Percentiles rank a stretch among this genome's conserved stretches.
Conservation (phyloP, 2,797 vertebrate species). For the Acridotheres tristis region DNA sequence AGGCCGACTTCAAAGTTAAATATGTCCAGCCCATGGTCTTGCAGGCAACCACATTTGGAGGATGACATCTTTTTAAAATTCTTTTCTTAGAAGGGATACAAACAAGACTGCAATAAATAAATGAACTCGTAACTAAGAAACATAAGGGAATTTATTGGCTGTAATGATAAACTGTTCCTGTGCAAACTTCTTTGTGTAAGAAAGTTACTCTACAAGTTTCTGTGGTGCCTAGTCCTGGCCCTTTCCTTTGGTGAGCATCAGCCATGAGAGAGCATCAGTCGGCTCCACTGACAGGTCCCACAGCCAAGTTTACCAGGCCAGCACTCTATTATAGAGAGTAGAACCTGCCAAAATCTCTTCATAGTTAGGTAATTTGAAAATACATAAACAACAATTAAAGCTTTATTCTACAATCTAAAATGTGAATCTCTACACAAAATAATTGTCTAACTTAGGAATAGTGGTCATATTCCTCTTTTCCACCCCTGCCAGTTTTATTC, state of each 20-base stretch:
- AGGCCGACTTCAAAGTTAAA: background rate
- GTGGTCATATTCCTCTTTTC: background rate
- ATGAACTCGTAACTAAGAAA: background rate
- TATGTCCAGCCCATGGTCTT: background rate
- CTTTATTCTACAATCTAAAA: background rate
- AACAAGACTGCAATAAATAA: background rate
- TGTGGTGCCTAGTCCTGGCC: no score
- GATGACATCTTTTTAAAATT: background rate
- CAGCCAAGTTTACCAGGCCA: background rate
- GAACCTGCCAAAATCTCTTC: background rate
- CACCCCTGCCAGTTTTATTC: background rate
- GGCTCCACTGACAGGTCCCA: background rate
- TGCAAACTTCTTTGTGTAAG: rapidly evolving
- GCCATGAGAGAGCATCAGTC: rapidly evolving
- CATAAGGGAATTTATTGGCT: background rate
- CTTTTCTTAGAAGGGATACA: background rate
- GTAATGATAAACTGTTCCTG: background rate
- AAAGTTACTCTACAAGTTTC: background rate
- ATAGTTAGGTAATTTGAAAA: background rate
- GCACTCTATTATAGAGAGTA: background rate
- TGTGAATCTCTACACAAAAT: background rate
- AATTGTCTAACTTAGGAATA: background rate
- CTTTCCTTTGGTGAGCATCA: background rate
- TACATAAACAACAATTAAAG: background rate
- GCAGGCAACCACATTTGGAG: background rate